Percentiles rank a stretch among this genome's conserved stretches.
phyloP scores from a whole-genome alignment of 2,888 invertebrate species.

The Metalampra italica region DNA sequence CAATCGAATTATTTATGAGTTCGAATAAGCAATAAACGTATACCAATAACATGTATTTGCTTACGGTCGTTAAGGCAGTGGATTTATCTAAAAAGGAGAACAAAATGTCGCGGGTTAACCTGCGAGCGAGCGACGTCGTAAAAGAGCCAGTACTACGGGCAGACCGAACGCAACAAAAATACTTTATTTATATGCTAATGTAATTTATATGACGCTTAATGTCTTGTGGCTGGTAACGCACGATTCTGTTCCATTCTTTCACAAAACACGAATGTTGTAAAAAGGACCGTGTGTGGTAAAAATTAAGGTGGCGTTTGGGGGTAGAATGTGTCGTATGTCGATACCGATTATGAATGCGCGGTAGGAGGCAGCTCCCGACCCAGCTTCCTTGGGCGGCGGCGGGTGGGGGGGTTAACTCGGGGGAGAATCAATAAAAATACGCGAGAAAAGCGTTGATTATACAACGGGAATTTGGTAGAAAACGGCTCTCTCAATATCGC shows the following conservation, averaged over 20 bases:
- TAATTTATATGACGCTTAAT: conserved; percentile 79
- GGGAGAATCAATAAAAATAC: conserved; percentile 77
- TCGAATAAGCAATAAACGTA: conserved; percentile 74
- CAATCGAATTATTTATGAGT: conserved; percentile 71
- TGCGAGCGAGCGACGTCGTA: conserved; percentile 56
- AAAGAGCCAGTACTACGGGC: conserved; percentile 62
- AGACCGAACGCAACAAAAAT: conserved; percentile 70
- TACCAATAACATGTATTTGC: conserved; percentile 74
- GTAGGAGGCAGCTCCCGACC: conserved; percentile 74
- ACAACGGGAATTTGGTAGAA: conserved; percentile 67
- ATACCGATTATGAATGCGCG: conserved; percentile 77
- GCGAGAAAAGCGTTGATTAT: conserved; percentile 77
- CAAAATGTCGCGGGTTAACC: conserved; percentile 69
- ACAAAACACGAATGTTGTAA: conserved; percentile 27
- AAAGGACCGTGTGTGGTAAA: conserved; percentile 39
- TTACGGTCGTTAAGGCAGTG: conserved; percentile 71
- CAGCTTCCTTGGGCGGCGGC: conserved; percentile 57
- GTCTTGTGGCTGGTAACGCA: conserved; percentile 77
- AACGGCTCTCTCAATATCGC: conserved; percentile 62
- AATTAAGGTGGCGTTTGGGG: conserved; percentile 52
- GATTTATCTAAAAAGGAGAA: conserved; percentile 76
- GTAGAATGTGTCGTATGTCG: conserved; percentile 57
- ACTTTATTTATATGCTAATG: conserved; percentile 79
- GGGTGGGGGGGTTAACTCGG: conserved; percentile 40
- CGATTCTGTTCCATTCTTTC: conserved; percentile 72